Evolutionary conservation across 2,113 vertebrate genomes (phyloP), one percentile per base, ranked within the genome.

Genomic region (Oophaga pumilio): DNA sequence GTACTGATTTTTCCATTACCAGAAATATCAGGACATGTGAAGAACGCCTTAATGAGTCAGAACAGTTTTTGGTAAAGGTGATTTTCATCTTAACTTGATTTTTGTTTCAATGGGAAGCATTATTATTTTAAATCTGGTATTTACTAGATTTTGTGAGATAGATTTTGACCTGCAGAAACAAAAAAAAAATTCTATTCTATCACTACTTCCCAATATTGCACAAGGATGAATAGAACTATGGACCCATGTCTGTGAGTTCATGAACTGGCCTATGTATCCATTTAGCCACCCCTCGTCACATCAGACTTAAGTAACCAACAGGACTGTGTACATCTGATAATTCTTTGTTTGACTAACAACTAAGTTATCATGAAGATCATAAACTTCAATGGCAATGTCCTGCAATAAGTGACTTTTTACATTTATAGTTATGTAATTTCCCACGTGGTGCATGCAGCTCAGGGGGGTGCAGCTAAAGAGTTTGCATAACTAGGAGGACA

Each of bases 341-440:
- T 82, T 20, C 28, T 74, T 81, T 87, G 86, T 87, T 87, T 87
- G 53, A 86, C 11, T 64, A 82, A 49, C 24, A 20, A 15, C 17
- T 6, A 71, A 49, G 22, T 86, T 86, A 79, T 79, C 85, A 15
- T 56, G 10, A 64, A 80, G 53, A 60, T 82, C 68, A 60, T 82
- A 82, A 60, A 74, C 78, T 73, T 57, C n/a, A 74, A 76, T 82
- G 56, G 28, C 68, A 87, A 33, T 76, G 86, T 12, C 69, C 79
- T 28, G 60, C 15, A 53, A 69, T 20, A 82, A 73, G 53, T 82
- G 56, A 87, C 68, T 79, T 64, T 69, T 87, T 28, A 53, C 53
- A 52, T 18, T 28, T 10, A 43, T 18, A 33, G 33, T 60, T 82
- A 1, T 50, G 20, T 22, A 43, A 15, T 10, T 18, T 10, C 20